These are phyloP conservation scores for Gnathonemus echidnorhynchus DNA, from an alignment of 2,113 vertebrate genomes.

Conservation along the genomic window DNA sequence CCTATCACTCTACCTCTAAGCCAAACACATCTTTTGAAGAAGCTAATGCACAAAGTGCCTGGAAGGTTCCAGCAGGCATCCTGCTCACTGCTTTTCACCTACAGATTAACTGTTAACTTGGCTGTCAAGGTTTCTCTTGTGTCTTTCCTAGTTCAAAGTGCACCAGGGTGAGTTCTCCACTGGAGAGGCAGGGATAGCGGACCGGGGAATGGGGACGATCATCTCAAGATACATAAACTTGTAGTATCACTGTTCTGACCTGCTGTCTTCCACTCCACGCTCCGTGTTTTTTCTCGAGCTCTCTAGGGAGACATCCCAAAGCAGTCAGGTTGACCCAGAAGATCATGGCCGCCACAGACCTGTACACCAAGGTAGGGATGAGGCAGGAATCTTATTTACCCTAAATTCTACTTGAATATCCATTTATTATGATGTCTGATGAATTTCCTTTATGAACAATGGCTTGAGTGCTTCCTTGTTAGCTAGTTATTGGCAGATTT, in stretches of 20 bases:
- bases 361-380: constrained; percentile 58
- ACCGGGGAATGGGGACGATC: constrained; percentile 20
- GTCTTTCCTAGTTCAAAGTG: constrained; percentile 57
- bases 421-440: not conserved
- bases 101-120: constrained; percentile 66
- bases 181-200: not conserved
- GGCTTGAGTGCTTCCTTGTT: not conserved
- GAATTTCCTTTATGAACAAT: not conserved
- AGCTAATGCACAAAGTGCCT: not conserved
- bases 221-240: not conserved
- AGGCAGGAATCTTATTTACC: not conserved
- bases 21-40: not conserved
- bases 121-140: constrained; percentile 21
- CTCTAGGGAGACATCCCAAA: not conserved
- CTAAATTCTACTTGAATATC: not conserved
- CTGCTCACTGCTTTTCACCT: not conserved
- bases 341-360: constrained; percentile 49
- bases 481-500: not conserved
- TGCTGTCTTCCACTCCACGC: not conserved
- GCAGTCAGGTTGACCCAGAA: not conserved
- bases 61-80: not conserved
- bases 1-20: not conserved
- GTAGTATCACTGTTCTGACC: not conserved
- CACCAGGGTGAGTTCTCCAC: constrained; percentile 23
- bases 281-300: not conserved